Base-by-base conservation (phyloP, 2,888 invertebrate species). In the Melinopterus prodromus region DNA sequence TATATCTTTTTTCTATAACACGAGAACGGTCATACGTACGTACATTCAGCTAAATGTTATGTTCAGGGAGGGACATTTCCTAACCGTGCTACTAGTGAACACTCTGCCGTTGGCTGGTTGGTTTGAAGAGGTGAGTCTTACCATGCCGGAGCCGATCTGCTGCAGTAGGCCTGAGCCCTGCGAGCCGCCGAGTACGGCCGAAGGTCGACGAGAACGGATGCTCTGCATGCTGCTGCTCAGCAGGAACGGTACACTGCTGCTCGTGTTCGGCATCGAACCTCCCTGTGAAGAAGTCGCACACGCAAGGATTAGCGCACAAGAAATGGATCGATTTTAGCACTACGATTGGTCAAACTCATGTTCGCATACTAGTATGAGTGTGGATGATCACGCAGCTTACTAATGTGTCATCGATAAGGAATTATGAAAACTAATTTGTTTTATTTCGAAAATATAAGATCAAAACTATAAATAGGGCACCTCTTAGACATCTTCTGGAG, bases 131-230 rank as follows among this genome's bases (percentile, higher is more conserved):
- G 93, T 90, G 91, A 92, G 94, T 92, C 96, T 96, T 95, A 97
- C 97, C 96, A 97, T 95, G 93, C 96, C 97, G 90, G 95, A 94
- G 93, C 97, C 96, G 89, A 97, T 92, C 90, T 97, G 97, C 88
- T 97, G 97, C 84, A 97, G 91, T 82, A 97, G 91, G 83, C 95
- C 95, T 79, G 84, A 85, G 86, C 95, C 94, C 86, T 93, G 93
- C 78, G 94, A 93, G 86, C 92, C 92, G 87, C 94, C 93, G 84
- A 95, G 90, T 86, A 94, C 94, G 87, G 95, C 91, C 86, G 95
- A 94, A 77, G 93, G 93, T 79, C 95, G 93, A 79, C 96, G 93
- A 82, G 95, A 94, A 83, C 94, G 90, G 89, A 95, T 93, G 87
- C 94, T 94, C 90, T 93, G 93, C 92, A 95, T 94, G 89, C 94